A percentile compares a stretch with the other conserved stretches of the same genome.
Evolutionary conservation across 2,888 invertebrate genomes (phyloP).

Genomic region (Oscheius sp.): DNA sequence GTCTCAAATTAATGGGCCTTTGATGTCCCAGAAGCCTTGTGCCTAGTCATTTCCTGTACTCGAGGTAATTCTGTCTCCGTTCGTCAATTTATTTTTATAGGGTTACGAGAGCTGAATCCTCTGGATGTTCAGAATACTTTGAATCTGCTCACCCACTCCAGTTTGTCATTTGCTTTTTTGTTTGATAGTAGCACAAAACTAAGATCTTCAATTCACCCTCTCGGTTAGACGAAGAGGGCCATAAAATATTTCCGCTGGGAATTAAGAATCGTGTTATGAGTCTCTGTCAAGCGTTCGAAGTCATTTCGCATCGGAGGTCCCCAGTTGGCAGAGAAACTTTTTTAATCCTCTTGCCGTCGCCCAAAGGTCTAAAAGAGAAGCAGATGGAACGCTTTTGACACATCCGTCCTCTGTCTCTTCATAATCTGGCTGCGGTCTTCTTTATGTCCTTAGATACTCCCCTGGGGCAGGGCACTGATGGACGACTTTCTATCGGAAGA

Average conservation of each 20-base stretch:
- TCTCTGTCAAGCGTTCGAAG: slow-evolving; percentile 17
- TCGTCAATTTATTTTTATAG: no score
- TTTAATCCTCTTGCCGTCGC: slow-evolving; percentile 1
- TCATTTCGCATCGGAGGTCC: background rate
- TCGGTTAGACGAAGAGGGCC: slow-evolving; percentile 17
- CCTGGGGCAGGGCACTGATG: slow-evolving; percentile 17
- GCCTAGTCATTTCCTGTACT: background rate
- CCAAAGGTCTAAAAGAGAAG: no score
- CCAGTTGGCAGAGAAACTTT: background rate
- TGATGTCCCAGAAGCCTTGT: background rate
- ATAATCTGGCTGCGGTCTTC: slow-evolving; percentile 2
- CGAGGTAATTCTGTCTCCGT: background rate
- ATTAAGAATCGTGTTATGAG: slow-evolving; percentile 20
- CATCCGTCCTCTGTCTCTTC: background rate
- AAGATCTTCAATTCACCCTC: background rate
- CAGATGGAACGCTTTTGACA: slow-evolving; percentile 1
- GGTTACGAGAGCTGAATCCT: no score
- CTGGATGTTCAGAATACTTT: no score
- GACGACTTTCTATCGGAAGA: slow-evolving; percentile 25
- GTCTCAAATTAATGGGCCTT: slow-evolving; percentile 7
- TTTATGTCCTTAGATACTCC: slow-evolving; percentile 14
- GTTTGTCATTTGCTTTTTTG: no score
- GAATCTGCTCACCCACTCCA: no score
- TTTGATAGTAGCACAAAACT: no score
- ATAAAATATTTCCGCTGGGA: slow-evolving; percentile 26